Evolutionary conservation across 92 coral and sea anemone species (phyloP).

Genomic region (Paramuricea clavata): DNA sequence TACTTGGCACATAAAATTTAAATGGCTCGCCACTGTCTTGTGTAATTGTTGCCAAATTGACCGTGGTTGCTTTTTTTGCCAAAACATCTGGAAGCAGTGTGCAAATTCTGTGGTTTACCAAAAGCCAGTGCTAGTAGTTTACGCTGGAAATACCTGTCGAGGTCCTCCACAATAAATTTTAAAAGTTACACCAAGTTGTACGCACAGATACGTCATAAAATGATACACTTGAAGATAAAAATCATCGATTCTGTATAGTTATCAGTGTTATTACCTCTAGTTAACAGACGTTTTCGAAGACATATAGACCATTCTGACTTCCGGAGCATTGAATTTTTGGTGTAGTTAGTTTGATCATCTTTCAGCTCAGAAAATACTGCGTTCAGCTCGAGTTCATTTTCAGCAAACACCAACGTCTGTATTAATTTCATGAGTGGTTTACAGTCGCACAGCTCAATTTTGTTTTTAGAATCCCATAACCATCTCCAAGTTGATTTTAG

Average conservation of each 20-base stretch:
- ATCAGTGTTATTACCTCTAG: conserved; percentile 77
- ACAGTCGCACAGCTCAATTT: conserved; percentile 47
- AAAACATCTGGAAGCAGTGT: conserved; percentile 50
- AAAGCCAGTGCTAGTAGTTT: conserved; percentile 61
- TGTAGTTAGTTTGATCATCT: conserved; percentile 23
- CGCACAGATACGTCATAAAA: conserved; percentile 58
- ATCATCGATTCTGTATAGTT: conserved; percentile 75
- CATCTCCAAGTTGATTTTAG: conserved; percentile 72
- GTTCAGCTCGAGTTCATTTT: conserved; percentile 40
- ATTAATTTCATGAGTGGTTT: conserved; percentile 60
- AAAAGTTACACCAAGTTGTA: conserved; percentile 67
- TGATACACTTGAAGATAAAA: conserved; percentile 63
- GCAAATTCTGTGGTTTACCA: conserved; percentile 42
- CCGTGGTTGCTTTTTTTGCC: conserved; percentile 36
- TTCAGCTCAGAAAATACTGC: background rate
- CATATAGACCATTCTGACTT: conserved; percentile 50
- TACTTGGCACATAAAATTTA: conserved; percentile 55
- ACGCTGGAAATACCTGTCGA: conserved; percentile 65
- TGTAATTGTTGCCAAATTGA: conserved; percentile 35
- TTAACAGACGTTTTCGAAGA: conserved; percentile 43
- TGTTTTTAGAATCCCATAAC: conserved; percentile 63
- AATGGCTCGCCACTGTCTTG: conserved; percentile 45
- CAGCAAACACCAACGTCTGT: conserved; percentile 69
- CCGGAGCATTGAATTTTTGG: background rate
- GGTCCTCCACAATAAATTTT: conserved; percentile 43